Evolutionary conservation across 1,140 invertebrate species (phyloP), one percentile per base, ranked within the genome.

Genomic region (Aphelenchoides besseyi): DNA sequence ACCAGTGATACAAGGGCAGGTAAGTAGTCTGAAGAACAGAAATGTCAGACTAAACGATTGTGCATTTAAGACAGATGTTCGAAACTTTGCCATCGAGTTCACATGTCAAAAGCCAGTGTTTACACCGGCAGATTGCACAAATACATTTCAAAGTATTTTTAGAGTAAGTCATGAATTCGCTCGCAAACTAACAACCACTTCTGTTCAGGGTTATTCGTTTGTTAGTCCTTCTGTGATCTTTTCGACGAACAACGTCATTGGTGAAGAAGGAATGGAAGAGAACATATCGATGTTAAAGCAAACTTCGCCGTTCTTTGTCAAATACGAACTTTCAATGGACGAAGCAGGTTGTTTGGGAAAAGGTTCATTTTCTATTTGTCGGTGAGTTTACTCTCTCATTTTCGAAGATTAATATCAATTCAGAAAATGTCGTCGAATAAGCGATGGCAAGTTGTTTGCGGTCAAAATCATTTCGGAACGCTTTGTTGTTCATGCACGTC

Each of bases 1-100:
- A 67, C 92, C 92, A 12, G 87, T 89, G 33, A 91, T 97, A 55
- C 86, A 87, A 23, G 89, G 90, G 85, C n/a, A n/a, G n/a, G n/a
- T n/a, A n/a, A n/a, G n/a, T n/a, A n/a, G n/a, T 92, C 93, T 83
- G 66, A 85, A 76, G 68, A 68, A 32, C 36, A 76, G n/a, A 33
- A 3, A 61, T 61, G 57, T 16, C 29, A 26, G 2, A 28, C 1
- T 16, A 23, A 2, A 23, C 28, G 23, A n/a, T 77, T 74, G n/a
- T n/a, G n/a, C n/a, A n/a, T n/a, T n/a, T n/a, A 55, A 82, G 71
- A 87, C 94, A 59, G 95, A 97, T 87, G 92, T 93, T 2, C 93
- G 92, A 80, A 96, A 97, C 87, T 97, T 97, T 86, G 91, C 93
- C 30, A 92, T 92, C 72, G 94, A 97, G 87, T 97, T 98, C 84